Evolutionary conservation across 2,888 invertebrate species (phyloP).

Genomic region (Drosophila borborema): DNA sequence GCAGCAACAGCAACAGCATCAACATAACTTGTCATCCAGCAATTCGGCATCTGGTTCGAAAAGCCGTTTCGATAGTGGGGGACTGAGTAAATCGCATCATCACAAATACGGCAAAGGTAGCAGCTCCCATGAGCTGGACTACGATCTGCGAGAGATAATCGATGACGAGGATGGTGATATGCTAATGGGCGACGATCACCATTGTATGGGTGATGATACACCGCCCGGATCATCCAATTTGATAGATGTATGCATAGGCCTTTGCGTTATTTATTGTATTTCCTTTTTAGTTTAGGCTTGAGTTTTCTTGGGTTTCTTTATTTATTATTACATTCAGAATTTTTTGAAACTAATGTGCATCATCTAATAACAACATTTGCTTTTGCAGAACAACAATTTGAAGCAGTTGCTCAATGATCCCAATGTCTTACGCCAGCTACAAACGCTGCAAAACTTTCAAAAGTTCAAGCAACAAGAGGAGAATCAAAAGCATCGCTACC

Average conservation of each 20-base stretch:
- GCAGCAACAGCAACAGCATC: slow-evolving; percentile 49
- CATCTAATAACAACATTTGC: slow-evolving; percentile 1
- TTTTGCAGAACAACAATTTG: slow-evolving; percentile 84
- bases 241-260: slow-evolving; percentile 74
- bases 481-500: slow-evolving; percentile 90
- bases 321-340: background rate
- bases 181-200: slow-evolving; percentile 66
- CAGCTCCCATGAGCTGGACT: slow-evolving; percentile 75
- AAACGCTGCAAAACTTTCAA: slow-evolving; percentile 89
- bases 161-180: slow-evolving; percentile 72
- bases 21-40: slow-evolving; percentile 30
- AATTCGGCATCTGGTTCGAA: slow-evolving; percentile 43
- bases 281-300: slow-evolving; percentile 33
- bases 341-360: background rate
- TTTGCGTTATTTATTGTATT: slow-evolving; percentile 15
- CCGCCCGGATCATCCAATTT: slow-evolving; percentile 78
- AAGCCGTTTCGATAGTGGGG: slow-evolving; percentile 48
- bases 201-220: slow-evolving; percentile 77
- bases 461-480: slow-evolving; percentile 87
- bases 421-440: slow-evolving; percentile 95
- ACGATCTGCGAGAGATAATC: slow-evolving; percentile 70
- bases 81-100: slow-evolving; percentile 64
- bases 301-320: slow-evolving; percentile 16
- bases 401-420: slow-evolving; percentile 90
- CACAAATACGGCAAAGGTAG: slow-evolving; percentile 75